A percentile compares a stretch with the other conserved stretches of the same genome.
Conservation (phyloP, 2,888 invertebrate genomes). For the Nysson spinosus region DNA sequence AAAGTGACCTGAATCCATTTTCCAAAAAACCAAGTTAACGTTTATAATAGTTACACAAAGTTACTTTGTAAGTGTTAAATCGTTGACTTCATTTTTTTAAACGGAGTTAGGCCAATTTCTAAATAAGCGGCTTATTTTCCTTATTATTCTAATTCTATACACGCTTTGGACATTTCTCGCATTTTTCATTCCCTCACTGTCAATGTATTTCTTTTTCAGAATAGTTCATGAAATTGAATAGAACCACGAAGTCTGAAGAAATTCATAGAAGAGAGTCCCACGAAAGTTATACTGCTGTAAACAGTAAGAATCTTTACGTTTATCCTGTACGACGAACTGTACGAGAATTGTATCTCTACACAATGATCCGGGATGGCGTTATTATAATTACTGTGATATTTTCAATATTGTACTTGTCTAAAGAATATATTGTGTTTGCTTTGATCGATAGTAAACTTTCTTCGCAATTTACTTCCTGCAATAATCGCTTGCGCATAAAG, state of each 20-base stretch:
- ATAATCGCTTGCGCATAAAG: conserved; percentile 3
- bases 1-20: too few relatives aligned
- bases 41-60: too few relatives aligned
- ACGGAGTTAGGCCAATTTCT: too few relatives aligned
- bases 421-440: conserved; percentile 24
- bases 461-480: background rate
- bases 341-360: conserved; percentile 23
- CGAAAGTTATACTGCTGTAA: conserved; percentile 24
- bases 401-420: conserved; percentile 15
- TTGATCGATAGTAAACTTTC: conserved; percentile 5
- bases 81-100: too few relatives aligned
- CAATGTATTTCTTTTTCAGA: background rate
- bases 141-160: conserved; percentile 47
- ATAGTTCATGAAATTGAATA: conserved; percentile 7
- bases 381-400: conserved; percentile 17
- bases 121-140: too few relatives aligned
- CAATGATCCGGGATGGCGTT: conserved; percentile 15
- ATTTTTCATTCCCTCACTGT: conserved; percentile 3
- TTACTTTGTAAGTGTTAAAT: too few relatives aligned
- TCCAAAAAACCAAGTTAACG: too few relatives aligned
- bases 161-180: conserved; percentile 38
- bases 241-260: background rate
- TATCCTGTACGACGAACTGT: conserved; percentile 41
- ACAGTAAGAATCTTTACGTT: conserved; percentile 39
- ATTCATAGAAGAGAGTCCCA: background rate